phyloP scores from a whole-genome alignment of 2,888 invertebrate species.

The Theodoxus fluviatilis region DNA sequence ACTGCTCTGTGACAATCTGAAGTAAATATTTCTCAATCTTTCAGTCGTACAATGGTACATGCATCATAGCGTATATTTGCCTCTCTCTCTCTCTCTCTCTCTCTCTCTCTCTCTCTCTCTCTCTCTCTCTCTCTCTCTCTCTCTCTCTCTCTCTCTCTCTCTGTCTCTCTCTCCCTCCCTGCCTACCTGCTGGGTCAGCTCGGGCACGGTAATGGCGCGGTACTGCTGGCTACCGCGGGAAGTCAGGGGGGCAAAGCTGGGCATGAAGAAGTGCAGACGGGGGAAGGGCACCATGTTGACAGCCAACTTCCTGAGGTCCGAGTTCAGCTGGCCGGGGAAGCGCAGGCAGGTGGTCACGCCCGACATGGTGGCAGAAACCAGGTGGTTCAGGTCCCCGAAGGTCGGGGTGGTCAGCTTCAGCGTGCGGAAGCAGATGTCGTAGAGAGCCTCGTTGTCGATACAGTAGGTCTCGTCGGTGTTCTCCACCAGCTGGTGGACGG shows the following conservation, averaged over 20 bases:
- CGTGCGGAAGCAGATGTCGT: conserved; percentile 88
- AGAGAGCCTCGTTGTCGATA: conserved; percentile 87
- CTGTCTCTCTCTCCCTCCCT: no score
- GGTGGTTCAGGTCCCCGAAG: conserved; percentile 86
- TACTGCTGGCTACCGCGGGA: conserved; percentile 60
- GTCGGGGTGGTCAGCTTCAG: conserved; percentile 81
- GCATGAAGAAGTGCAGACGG: conserved; percentile 63
- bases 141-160: no score
- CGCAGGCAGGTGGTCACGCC: conserved; percentile 81
- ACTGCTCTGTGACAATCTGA: no score
- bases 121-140: no score
- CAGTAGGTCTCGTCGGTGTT: conserved; percentile 89
- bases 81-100: no score
- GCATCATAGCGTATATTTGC: no score
- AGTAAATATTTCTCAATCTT: no score
- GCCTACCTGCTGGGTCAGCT: conserved; percentile 67
- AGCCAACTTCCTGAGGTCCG: conserved; percentile 44
- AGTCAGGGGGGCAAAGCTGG: conserved; percentile 61
- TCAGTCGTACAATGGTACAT: no score
- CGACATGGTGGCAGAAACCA: conserved; percentile 71
- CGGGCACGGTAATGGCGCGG: conserved; percentile 59
- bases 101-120: no score
- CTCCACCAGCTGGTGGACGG: conserved; percentile 75
- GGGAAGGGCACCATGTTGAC: conserved; percentile 62
- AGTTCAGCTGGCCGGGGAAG: conserved; percentile 74